These are phyloP conservation scores for Drosophila nigrodunni DNA, from an alignment of 1,140 invertebrate species.

Conservation along the genomic window DNA sequence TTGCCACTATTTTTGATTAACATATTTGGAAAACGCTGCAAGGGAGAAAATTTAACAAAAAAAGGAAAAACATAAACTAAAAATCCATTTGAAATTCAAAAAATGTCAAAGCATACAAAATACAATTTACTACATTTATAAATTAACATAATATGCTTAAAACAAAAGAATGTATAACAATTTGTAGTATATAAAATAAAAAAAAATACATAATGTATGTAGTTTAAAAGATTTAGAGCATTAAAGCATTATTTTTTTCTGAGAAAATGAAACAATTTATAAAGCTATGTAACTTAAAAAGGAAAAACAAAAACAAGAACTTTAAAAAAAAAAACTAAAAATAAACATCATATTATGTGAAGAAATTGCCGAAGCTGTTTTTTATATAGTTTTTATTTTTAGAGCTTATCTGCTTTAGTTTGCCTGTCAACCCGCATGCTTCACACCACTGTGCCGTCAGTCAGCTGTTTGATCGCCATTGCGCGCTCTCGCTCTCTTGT, in stretches of 20 bases:
- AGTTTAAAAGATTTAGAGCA: slow-evolving; percentile 46
- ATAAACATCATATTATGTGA: slow-evolving; percentile 54
- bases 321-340: slow-evolving; percentile 44
- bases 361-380: slow-evolving; percentile 7
- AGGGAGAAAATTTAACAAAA: slow-evolving; percentile 49
- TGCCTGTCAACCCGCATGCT: neutral
- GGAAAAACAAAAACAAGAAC: slow-evolving; percentile 30
- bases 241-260: slow-evolving; percentile 72
- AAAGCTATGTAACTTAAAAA: slow-evolving; percentile 49
- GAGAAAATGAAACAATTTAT: slow-evolving; percentile 76
- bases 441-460: slow-evolving; percentile 21
- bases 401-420: neutral
- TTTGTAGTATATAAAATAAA: slow-evolving; percentile 4
- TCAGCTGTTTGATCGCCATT: slow-evolving; percentile 51
- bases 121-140: slow-evolving; percentile 61
- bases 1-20: slow-evolving; percentile 76
- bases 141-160: slow-evolving; percentile 45
- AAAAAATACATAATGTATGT: slow-evolving; percentile 38
- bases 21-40: slow-evolving; percentile 69
- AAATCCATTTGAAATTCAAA: slow-evolving; percentile 48
- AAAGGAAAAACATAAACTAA: slow-evolving; percentile 4
- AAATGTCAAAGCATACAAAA: slow-evolving; percentile 53
- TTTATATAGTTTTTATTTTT: no score
- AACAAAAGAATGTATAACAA: slow-evolving; percentile 8
- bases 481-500: slow-evolving; percentile 4